Evolutionary conservation across 2,797 vertebrate species (phyloP), one percentile per base, ranked within the genome.

Genomic region (Pteronotus mesoamericanus): DNA sequence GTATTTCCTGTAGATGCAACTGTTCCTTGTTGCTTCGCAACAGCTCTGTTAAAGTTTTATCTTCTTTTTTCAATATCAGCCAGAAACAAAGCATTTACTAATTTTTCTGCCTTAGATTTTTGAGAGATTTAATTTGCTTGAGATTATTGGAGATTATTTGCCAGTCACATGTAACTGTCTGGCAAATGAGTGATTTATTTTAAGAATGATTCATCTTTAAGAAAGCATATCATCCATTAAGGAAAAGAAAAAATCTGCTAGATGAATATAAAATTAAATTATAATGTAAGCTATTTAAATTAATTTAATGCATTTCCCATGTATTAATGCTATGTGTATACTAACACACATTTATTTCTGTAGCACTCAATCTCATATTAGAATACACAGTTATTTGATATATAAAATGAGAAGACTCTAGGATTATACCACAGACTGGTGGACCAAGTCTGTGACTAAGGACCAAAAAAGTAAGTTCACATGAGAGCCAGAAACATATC

Each of bases 1-100:
- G 95, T 86, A 96, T 80, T 97, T 98, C 97, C 84, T 86, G 59
- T 97, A 95, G 98, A 97, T 82, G 96, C 86, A 95, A 98, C 98
- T 97, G 85, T n/a, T 82, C 95, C 94, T 91, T 95, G 94, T 98
- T 98, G 97, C 48, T 93, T 98, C 86, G 95, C 44, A 94, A 94
- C 95, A 97, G 97, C 89, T 95, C 75, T 96, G 97, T 97, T 80
- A 96, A 90, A 82, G 39, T 86, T 96, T 57, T 75, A 69, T 61
- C 93, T n/a, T 61, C 94, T 26, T 72, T 93, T 97, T 95, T 83
- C 42, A 92, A 69, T 95, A 96, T 94, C 61, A 98, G 48, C 94
- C 39, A 86, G 46, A 22, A 88, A 53, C 22, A 84, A 92, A 75
- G 34, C 5, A 0, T 8, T 6, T 44, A 85, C 32, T 75, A 68